Evolutionary conservation across 2,888 invertebrate species (phyloP).

Genomic region (Lochmaea crataegi): DNA sequence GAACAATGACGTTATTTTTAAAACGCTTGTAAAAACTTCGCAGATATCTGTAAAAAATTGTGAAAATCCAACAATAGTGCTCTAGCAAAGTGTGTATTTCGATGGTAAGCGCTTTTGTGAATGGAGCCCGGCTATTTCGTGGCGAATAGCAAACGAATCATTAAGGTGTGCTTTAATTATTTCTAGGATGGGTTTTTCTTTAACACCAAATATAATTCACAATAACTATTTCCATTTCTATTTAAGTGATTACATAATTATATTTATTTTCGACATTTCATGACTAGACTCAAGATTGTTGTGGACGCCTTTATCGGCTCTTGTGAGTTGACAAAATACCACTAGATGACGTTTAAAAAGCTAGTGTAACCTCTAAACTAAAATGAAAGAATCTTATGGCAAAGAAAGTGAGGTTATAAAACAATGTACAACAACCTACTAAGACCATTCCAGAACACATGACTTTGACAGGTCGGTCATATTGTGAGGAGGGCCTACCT

Average conservation of each 20-base stretch:
- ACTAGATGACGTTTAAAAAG: too few species aligned
- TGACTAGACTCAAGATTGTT: too few species aligned
- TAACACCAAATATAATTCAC: background rate
- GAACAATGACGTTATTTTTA: background rate
- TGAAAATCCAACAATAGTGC: constrained; percentile 8
- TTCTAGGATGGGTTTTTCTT: constrained; percentile 24
- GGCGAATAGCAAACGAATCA: constrained; percentile 12
- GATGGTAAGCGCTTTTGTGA: constrained; percentile 26
- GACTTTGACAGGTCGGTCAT: too few species aligned
- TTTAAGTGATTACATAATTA: background rate
- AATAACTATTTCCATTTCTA: background rate
- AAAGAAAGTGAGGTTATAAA: too few species aligned
- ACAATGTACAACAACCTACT: too few species aligned
- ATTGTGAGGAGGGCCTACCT: too few species aligned
- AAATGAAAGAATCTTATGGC: too few species aligned
- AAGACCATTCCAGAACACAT: too few species aligned
- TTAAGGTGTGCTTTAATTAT: constrained; percentile 25
- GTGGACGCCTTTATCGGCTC: too few species aligned
- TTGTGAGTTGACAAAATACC: too few species aligned
- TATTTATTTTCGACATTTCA: background rate
- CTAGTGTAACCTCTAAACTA: too few species aligned
- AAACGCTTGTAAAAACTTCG: background rate
- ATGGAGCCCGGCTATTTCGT: constrained; percentile 20
- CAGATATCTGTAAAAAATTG: background rate
- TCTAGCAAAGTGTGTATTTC: constrained; percentile 24